Base-by-base conservation (phyloP, 2,888 invertebrate species). In the Chrysolina americana region DNA sequence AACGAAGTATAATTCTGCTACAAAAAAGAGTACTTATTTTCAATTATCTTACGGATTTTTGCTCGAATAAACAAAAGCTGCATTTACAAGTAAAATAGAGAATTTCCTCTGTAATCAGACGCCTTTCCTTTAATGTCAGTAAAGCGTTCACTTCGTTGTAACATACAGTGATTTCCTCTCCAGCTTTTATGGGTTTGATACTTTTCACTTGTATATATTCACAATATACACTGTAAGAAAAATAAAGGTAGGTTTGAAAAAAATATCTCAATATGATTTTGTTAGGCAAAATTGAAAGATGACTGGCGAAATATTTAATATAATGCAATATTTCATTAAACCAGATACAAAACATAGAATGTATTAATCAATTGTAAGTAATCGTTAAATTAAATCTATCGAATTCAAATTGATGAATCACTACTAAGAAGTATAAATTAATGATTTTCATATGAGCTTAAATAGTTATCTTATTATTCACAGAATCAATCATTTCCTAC, bases 161-260 rank as follows among this genome's bases (percentile, higher is more conserved):
- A 41, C 79, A 76, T 44, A 84, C 68, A 0, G 82, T 82, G 21
- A 84, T 80, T 72, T 82, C 82, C 70, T 83, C 81, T 11, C 78
- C 79, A 62, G 68, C 15, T 70, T 63, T 68, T 65, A 84, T 83
- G 2, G 74, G 68, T 68, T 66, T 78, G 4, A 80, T 47, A 17
- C 80, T 77, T 73, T 79, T 83, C n/a, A 84, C 79, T 3, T 80
- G 64, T 10, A 83, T 36, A 47, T 63, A 70, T 56, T 82, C 76
- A 19, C 79, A 76, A 50, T 66, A 79, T 17, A 80, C 66, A 21
- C 84, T 84, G 73, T 47, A 82, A 82, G 48, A 28, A 17, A 59
- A 19, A 9, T 17, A 56, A 23, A 2, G 0, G 5, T 41, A 28
- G 0, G 5, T 41, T 19, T 50, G 4, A 41, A 36, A 3, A 15